Evolutionary conservation across 2,113 vertebrate species (phyloP).

Genomic region (Pteronura brasiliensis): DNA sequence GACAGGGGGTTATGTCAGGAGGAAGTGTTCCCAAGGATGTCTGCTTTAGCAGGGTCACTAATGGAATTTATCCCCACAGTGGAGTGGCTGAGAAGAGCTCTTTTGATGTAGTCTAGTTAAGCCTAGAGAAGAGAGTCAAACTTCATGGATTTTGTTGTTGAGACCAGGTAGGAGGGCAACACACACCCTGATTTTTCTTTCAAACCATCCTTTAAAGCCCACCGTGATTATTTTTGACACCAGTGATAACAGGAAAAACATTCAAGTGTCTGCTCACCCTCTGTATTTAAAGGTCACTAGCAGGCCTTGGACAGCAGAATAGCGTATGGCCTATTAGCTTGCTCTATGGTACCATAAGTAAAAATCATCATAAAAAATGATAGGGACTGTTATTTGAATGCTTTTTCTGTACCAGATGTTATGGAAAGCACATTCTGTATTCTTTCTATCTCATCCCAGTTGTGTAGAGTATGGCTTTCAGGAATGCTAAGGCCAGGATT

Average conservation of each 20-base stretch:
- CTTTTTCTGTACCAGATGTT: neutral
- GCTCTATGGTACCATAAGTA: neutral
- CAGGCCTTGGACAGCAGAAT: neutral
- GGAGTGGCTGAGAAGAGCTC: conserved; percentile 3
- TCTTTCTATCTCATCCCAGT: neutral
- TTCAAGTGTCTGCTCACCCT: neutral
- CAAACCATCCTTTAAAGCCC: neutral
- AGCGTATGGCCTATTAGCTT: neutral
- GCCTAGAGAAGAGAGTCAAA: conserved; percentile 15
- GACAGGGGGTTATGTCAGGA: conserved; percentile 28
- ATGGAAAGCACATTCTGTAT: neutral
- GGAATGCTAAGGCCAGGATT: neutral
- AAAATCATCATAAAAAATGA: neutral
- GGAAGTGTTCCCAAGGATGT: conserved; percentile 41
- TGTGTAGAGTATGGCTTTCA: neutral
- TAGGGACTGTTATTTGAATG: neutral
- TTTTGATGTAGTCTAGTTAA: conserved; percentile 45
- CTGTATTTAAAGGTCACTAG: neutral
- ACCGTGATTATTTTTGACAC: neutral
- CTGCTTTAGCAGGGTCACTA: conserved; percentile 45
- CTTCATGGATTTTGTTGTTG: conserved; percentile 20
- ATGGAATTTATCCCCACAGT: conserved; percentile 32
- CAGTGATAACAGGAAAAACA: neutral
- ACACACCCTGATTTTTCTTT: neutral
- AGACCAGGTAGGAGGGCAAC: neutral